Evolutionary conservation across 2,888 invertebrate genomes (phyloP).

Genomic region (Schizaphis graminum): DNA sequence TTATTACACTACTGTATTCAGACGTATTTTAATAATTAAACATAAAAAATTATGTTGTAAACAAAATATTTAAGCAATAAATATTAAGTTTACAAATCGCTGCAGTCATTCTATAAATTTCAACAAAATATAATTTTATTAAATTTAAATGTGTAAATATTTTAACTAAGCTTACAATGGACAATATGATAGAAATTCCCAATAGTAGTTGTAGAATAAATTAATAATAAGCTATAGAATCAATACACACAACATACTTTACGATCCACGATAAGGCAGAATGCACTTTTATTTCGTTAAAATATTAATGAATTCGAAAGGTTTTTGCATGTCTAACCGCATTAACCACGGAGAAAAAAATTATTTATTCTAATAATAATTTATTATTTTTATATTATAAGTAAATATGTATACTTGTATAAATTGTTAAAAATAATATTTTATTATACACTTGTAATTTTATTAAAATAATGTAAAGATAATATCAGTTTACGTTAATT

Average conservation of each 20-base stretch:
- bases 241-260: slow-evolving; percentile 48
- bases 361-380: slow-evolving; percentile 41
- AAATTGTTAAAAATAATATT: neutral
- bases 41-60: neutral
- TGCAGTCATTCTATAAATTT: neutral
- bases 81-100: neutral
- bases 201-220: slow-evolving; percentile 42
- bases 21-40: neutral
- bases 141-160: neutral
- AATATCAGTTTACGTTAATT: too few relatives aligned
- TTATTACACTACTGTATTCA: neutral
- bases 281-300: slow-evolving; percentile 50
- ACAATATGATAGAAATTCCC: neutral
- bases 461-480: neutral
- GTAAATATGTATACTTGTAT: neutral
- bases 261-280: slow-evolving; percentile 7
- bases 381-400: slow-evolving; percentile 16
- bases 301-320: slow-evolving; percentile 46
- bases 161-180: neutral
- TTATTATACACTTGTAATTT: neutral
- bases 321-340: slow-evolving; percentile 44
- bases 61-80: neutral
- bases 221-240: slow-evolving; percentile 50
- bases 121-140: neutral
- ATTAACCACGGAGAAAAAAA: slow-evolving; percentile 28